phyloP scores from a whole-genome alignment of 2,797 vertebrate genomes.

The Carapus acus region DNA sequence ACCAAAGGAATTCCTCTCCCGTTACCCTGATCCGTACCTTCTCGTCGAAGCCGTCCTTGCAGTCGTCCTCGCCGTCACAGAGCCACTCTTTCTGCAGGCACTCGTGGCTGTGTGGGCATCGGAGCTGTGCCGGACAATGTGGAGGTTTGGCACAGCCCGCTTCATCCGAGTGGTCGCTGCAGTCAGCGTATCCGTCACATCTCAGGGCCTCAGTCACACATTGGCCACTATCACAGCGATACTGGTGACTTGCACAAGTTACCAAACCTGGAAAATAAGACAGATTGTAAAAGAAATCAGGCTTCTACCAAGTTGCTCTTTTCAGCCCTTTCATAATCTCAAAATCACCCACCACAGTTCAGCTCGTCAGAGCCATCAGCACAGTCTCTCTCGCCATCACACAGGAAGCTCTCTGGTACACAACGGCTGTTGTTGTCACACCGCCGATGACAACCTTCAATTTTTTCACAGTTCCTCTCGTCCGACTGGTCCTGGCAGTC shows the following conservation, averaged over 20 bases:
- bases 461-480: constrained; percentile 72
- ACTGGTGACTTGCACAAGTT: constrained; percentile 65
- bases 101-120: constrained; percentile 72
- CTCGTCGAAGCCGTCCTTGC: constrained; percentile 81
- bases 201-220: constrained; percentile 74
- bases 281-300: neutral
- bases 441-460: constrained; percentile 68
- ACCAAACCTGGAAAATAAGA: constrained; percentile 49
- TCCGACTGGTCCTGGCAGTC: constrained; percentile 84
- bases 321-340: neutral
- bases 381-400: constrained; percentile 85
- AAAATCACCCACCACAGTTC: constrained; percentile 71
- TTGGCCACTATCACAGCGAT: constrained; percentile 77
- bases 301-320: neutral
- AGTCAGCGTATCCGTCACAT: constrained; percentile 84
- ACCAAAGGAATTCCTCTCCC: neutral
- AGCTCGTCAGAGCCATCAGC: constrained; percentile 78
- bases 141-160: constrained; percentile 69
- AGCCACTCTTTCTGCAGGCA: constrained; percentile 83
- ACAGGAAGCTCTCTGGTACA: constrained; percentile 78
- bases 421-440: constrained; percentile 79
- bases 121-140: constrained; percentile 64
- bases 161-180: constrained; percentile 84
- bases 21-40: constrained; percentile 61
- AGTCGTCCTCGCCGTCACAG: constrained; percentile 84